These are phyloP conservation scores for Upupa epops DNA, from an alignment of 2,113 vertebrate species.

Conservation along the genomic window DNA sequence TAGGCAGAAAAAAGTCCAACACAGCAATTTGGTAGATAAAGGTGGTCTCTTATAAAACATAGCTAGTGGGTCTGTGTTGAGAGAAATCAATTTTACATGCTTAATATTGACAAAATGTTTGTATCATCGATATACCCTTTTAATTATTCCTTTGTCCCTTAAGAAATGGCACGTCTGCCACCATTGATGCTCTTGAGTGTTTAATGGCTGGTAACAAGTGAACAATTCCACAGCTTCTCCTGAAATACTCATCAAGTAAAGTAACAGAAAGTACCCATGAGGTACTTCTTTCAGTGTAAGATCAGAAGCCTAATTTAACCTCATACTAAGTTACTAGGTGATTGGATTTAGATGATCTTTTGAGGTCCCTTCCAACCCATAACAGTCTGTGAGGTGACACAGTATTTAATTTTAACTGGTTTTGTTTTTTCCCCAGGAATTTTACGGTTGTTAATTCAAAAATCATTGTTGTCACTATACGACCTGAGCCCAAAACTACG, in stretches of 20 bases:
- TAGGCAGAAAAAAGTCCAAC: neutral
- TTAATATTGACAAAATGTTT: slow-evolving; percentile 27
- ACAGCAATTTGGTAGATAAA: slow-evolving; percentile 15
- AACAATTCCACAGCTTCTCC: neutral
- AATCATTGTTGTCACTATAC: slow-evolving; percentile 96
- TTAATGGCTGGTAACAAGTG: neutral
- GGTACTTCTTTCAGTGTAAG: neutral
- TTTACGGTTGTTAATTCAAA: slow-evolving; percentile 97
- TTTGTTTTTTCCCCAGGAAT: slow-evolving; percentile 79
- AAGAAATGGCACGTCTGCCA: neutral
- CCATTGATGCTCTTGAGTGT: neutral
- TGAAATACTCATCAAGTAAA: neutral
- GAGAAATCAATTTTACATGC: neutral
- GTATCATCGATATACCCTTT: neutral
- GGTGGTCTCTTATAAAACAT: neutral
- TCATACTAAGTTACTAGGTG: neutral
- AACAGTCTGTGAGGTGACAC: no score
- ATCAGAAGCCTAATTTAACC: neutral
- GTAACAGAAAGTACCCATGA: neutral
- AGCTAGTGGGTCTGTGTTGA: neutral
- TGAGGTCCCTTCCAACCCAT: no score
- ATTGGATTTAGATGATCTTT: no score
- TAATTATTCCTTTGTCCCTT: neutral
- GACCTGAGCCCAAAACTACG: slow-evolving; percentile 88
- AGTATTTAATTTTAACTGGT: neutral